phyloP scores from a whole-genome alignment of 2,888 invertebrate species.

The Heliothis peltigera region DNA sequence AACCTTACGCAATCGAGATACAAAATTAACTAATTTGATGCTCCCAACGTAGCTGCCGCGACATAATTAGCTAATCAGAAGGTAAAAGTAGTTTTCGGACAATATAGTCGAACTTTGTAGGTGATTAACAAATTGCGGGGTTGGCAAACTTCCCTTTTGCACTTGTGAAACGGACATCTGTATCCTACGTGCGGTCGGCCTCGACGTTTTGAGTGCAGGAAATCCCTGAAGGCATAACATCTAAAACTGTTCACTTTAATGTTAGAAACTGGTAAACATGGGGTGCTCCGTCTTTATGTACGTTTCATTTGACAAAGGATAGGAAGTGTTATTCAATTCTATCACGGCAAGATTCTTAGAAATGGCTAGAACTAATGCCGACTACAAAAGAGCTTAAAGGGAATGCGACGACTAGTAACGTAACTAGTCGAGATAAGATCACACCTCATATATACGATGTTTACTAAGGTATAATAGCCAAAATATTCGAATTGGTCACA shows the following conservation, averaged over 20 bases:
- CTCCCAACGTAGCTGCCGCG: conserved; percentile 59
- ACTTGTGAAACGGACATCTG: conserved; percentile 44
- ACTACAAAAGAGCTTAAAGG: too few relatives aligned
- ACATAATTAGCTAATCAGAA: conserved; percentile 64
- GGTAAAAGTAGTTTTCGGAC: conserved; percentile 53
- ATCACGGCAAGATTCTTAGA: too few relatives aligned
- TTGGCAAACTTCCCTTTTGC: conserved; percentile 44
- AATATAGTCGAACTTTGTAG: conserved; percentile 43
- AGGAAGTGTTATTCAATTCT: too few relatives aligned
- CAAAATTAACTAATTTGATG: conserved; percentile 65
- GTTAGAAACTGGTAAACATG: conserved; percentile 10
- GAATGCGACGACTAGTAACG: too few relatives aligned
- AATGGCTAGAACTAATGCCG: too few relatives aligned
- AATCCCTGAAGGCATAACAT: conserved; percentile 47
- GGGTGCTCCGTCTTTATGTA: background rate
- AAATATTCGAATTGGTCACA: too few relatives aligned
- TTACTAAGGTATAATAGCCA: too few relatives aligned
- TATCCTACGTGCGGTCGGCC: conserved; percentile 37
- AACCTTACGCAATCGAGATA: conserved; percentile 61
- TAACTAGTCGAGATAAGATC: too few relatives aligned
- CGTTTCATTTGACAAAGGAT: too few relatives aligned
- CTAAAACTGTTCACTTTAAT: conserved; percentile 43
- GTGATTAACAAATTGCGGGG: conserved; percentile 57
- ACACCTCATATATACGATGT: too few relatives aligned
- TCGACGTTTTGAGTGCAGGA: conserved; percentile 41